Conservation (phyloP, 2,113 vertebrate genomes). For the Tricholaema leucomelas region DNA sequence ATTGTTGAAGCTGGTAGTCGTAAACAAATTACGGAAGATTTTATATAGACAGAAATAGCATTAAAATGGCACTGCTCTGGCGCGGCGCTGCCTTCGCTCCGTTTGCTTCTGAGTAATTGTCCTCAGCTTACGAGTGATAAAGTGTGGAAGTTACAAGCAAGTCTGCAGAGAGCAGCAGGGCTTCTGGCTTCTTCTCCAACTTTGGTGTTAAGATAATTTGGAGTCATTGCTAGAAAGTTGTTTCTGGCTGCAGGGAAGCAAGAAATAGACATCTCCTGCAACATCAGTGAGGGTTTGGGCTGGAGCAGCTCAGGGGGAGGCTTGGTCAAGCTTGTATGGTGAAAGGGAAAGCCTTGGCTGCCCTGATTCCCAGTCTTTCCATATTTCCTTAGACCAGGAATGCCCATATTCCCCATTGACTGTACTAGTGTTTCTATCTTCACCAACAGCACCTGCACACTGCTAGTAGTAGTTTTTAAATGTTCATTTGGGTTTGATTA, state of each 20-base stretch:
- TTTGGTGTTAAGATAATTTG: neutral
- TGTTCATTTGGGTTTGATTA: neutral
- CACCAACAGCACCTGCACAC: neutral
- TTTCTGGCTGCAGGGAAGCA: neutral
- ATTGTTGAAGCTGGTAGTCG: conserved; percentile 75
- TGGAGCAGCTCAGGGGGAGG: accelerated
- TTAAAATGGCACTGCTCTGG: conserved; percentile 5
- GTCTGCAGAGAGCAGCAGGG: neutral
- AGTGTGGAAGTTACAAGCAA: neutral
- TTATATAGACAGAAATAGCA: conserved; percentile 75
- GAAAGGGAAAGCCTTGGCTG: neutral
- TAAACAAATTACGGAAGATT: conserved; percentile 81
- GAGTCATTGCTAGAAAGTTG: neutral
- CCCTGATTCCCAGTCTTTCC: neutral
- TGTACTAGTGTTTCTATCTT: neutral
- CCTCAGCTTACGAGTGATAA: conserved; percentile 6
- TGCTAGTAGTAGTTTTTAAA: neutral
- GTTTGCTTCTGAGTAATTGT: conserved; percentile 32
- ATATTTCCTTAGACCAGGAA: neutral
- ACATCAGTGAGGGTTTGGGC: neutral
- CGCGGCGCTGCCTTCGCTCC: neutral
- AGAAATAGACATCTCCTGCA: accelerated
- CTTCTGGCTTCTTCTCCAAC: neutral
- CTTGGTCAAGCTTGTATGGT: neutral
- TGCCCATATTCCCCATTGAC: neutral